A percentile compares a stretch with the other conserved stretches of the same genome.
Evolutionary conservation across 2,797 vertebrate genomes (phyloP).

Genomic region (Lateolabrax maculatus): DNA sequence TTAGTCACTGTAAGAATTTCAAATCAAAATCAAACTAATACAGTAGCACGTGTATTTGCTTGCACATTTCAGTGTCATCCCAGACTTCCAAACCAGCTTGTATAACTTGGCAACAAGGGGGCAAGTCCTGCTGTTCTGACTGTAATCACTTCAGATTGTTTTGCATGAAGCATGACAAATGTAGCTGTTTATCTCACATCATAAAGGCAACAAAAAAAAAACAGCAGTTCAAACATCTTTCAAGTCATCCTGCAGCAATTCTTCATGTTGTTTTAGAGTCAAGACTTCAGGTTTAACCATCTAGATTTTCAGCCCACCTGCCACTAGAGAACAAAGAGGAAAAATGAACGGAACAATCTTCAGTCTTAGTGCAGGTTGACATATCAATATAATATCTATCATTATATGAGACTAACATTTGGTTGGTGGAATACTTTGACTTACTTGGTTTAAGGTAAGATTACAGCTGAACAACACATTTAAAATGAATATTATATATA

Average conservation of each 20-base stretch:
- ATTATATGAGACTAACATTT: background rate
- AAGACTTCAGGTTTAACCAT: slow-evolving; percentile 34
- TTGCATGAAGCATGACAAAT: slow-evolving; percentile 26
- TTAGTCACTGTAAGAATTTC: slow-evolving; percentile 1
- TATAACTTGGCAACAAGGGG: slow-evolving; percentile 66
- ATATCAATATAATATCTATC: background rate
- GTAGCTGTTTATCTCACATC: slow-evolving; percentile 27
- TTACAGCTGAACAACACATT: background rate
- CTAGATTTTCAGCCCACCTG: slow-evolving; percentile 82
- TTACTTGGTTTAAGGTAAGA: background rate
- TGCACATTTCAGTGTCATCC: slow-evolving; percentile 15
- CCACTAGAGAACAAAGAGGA: slow-evolving; percentile 77
- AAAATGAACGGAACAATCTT: slow-evolving; percentile 12
- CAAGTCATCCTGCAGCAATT: slow-evolving; percentile 63
- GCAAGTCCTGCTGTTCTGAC: slow-evolving; percentile 47
- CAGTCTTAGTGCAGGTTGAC: background rate
- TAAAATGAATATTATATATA: too few relatives aligned
- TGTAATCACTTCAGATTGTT: slow-evolving; percentile 35
- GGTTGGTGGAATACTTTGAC: background rate
- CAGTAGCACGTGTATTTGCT: background rate
- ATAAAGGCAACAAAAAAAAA: slow-evolving; percentile 54
- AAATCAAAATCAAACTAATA: slow-evolving; percentile 20
- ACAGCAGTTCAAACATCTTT: slow-evolving; percentile 66
- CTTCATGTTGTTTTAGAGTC: slow-evolving; percentile 56
- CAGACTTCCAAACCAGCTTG: slow-evolving; percentile 32